Base-by-base conservation (phyloP, 2,888 invertebrate genomes). In the Leucoma salicis region DNA sequence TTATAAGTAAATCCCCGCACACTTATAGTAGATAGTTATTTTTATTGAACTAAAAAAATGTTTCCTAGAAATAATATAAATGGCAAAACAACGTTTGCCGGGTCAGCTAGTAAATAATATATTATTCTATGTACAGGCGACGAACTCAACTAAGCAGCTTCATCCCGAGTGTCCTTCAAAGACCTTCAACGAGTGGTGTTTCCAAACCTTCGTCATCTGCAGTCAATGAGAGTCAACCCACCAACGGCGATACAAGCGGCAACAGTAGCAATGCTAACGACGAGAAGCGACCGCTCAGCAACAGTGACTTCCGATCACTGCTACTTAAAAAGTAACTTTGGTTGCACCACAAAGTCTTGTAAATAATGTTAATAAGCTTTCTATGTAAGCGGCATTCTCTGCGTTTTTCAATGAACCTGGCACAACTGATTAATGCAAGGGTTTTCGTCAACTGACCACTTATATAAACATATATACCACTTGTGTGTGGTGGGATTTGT, bases 251-350 rank as follows among this genome's bases (percentile, higher is more conserved):
- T 13, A 46, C 1, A 21, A 12, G 8, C 31, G 39, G 53, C 28
- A 34, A 31, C 47, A 49, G 47, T 12, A 58, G 39, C 49, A 63
- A 63, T 42, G 36, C n/a, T 25, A 67, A 63, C 11, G 67, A 69
- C 7, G 53, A 62, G 15, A 74, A 76, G 31, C 68, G 63, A 38
- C 74, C 84, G 13, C 74, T 91, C 55, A 86, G 74, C 56, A 92
- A 92, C 72, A 82, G 76, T 40, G 92, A 92, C 67, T 92, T 92
- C 53, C 81, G 91, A 60, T 85, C 75, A 50, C 73, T 92, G 82
- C 74, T 92, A 46, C 81, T 92, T 33, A 74, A 82, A 18, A 35
- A 55, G 16, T 56, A 40, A 40, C 5, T 16, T 14, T 44, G n/a
- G n/a, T n/a, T n/a, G n/a, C n/a, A n/a, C n/a, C n/a, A n/a, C 28